Evolutionary conservation across 2,888 invertebrate species (phyloP), one percentile per base, ranked within the genome.

Genomic region (Zaprionus lineosus): DNA sequence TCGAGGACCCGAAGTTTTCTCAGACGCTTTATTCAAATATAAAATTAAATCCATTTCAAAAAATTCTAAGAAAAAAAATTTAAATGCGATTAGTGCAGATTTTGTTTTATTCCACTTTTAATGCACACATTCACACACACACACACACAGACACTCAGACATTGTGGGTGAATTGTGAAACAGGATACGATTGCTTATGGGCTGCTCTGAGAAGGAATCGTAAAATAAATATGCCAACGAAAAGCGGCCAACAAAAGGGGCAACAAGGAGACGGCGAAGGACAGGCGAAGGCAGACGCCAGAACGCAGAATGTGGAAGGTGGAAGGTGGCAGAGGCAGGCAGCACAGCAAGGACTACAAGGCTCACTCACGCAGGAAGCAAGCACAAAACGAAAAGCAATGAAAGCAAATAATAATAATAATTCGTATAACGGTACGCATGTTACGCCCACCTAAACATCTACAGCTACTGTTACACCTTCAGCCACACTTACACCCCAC

Each of bases 21-120:
- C 34, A 43, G 37, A 46, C 47, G 46, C 51, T 53, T 55, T 61
- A 55, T 52, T 31, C 40, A 59, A 55, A 44, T 15, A 47, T 46
- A 18, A 48, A 44, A 47, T 44, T 28, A 48, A 46, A 50, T 65
- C 44, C 59, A 48, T 56, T 60, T 60, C 18, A 29, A 33, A 12
- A 31, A 29, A 68, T 48, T 44, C 29, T 48, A 37, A 41, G 56
- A 74, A 66, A 66, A 41, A 58, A 74, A 66, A 66, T 79, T 68
- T 57, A 72, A 78, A 81, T 81, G 69, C 69, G 81, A 81, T 78
- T 78, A 77, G 66, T 71, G 63, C 41, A 51, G 71, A 74, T 78
- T 71, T 82, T 70, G 59, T 61, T 52, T 60, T 55, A 16, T 28
- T 1, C 41, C 37, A 28, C 33, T 39, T 50, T 31, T 7, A 12